Conservation (phyloP, 2,113 vertebrate species). For the Barbus barbus region DNA sequence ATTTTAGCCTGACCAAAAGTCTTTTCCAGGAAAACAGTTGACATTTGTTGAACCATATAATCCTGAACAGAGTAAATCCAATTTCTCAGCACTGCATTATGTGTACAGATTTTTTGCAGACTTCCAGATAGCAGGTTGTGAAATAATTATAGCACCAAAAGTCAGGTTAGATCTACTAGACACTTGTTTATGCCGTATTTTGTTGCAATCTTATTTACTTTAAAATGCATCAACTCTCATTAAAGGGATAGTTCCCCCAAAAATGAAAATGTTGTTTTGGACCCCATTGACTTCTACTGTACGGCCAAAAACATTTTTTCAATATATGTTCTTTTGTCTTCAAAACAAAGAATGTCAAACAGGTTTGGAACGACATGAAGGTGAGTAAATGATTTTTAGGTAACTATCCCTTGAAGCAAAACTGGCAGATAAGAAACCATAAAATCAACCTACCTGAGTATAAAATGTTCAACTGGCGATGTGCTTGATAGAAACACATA, state of each 20-base stretch:
- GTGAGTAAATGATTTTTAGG: not conserved
- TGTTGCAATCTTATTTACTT: not conserved
- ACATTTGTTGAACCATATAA: constrained; percentile 42
- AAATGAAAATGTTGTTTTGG: not conserved
- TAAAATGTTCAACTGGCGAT: constrained; percentile 82
- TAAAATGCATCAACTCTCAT: not conserved
- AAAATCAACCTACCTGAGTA: constrained; percentile 82
- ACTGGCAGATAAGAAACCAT: not conserved
- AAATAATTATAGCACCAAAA: constrained; percentile 1
- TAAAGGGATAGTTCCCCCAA: not conserved
- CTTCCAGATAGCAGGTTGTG: not conserved
- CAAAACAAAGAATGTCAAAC: not conserved
- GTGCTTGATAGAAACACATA: constrained; percentile 81
- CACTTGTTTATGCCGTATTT: not conserved
- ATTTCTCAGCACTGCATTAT: constrained; percentile 24
- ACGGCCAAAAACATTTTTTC: not conserved
- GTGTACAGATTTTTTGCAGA: constrained; percentile 2
- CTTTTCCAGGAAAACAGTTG: constrained; percentile 24
- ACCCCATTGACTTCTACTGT: not conserved
- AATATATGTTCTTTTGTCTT: not conserved
- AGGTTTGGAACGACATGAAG: not conserved
- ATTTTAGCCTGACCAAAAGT: constrained; percentile 38
- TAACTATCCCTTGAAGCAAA: not conserved
- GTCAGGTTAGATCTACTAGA: not conserved
- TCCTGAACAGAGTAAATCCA: constrained; percentile 39